Base-by-base conservation (phyloP, 2,888 invertebrate species). In the Acanthosoma haemorrhoidale region DNA sequence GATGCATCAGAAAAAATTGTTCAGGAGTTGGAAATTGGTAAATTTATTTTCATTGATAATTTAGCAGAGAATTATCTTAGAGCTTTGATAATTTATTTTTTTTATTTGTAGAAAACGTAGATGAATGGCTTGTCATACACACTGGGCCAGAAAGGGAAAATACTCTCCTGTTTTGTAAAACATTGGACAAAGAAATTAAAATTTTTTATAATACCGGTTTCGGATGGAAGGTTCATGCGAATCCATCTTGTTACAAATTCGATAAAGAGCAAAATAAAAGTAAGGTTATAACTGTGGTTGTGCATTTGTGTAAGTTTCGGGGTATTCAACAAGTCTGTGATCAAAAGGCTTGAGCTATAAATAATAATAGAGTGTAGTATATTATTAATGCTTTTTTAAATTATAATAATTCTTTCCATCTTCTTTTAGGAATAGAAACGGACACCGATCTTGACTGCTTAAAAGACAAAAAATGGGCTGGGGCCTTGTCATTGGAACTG, bases 171-270 rank as follows among this genome's bases (percentile, higher is more conserved):
- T 25, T 67, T 57, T 43, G 67, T n/a, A 67, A 67, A 34, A 67
- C 41, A 31, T 6, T 16, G n/a, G 18, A 15, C 13, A 51, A 39
- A 16, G 32, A 43, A 1, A 51, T 67, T n/a, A 15, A 21, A 16
- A 21, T 67, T 25, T 57, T 67, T 15, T 57, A 43, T 21, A 36
- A 51, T 32, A 21, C 34, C 31, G 57, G 32, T 21, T 43, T 29
- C 18, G 51, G 51, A 4, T 67, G 67, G 67, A 51, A 21, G 36
- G 21, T 18, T 32, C 51, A 57, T 16, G 31, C 16, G 6, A 18
- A 32, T 51, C 67, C 67, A 43, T 13, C 67, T 16, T 67, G 67
- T 31, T 67, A 67, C 67, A 67, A 67, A 67, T 36, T 21, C n/a
- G 39, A 21, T 34, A 34, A 31, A 60, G 67, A 57, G 4, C 8